Conservation (phyloP, 30 jellyfish, hydroid and myxozoan species). For the Hydra vulgaris region DNA sequence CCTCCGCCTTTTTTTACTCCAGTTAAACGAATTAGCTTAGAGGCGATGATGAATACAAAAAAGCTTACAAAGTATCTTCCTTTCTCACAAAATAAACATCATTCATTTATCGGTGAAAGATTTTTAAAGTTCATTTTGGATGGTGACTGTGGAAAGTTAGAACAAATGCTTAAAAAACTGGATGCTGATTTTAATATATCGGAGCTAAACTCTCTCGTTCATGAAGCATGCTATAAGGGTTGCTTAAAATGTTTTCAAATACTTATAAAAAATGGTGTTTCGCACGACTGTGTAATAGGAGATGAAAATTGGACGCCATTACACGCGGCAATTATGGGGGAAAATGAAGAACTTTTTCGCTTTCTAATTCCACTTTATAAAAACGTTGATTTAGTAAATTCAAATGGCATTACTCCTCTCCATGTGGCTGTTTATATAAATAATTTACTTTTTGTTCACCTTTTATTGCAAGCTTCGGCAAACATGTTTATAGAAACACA, state of each 20-base stretch:
- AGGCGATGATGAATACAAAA: background rate
- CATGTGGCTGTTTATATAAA: background rate
- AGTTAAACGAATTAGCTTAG: background rate
- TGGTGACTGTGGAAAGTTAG: background rate
- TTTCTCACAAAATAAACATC: background rate
- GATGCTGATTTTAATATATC: background rate
- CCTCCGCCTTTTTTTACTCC: background rate
- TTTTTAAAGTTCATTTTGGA: background rate
- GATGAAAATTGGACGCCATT: conserved; percentile 8
- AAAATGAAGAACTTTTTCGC: background rate
- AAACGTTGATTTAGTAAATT: background rate
- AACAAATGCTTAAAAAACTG: background rate
- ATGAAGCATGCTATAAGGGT: background rate
- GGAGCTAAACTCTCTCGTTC: background rate
- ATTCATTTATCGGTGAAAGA: background rate
- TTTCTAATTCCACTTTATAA: background rate
- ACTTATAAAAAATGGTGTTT: background rate
- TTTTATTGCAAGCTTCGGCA: background rate
- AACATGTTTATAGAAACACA: background rate
- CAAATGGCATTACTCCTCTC: background rate
- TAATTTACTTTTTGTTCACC: background rate
- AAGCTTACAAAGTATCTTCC: background rate
- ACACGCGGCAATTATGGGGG: background rate
- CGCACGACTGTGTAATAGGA: background rate
- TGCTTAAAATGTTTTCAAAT: background rate